phyloP scores from a whole-genome alignment of 1,140 invertebrate species.

The Drosophila ercepeae region DNA sequence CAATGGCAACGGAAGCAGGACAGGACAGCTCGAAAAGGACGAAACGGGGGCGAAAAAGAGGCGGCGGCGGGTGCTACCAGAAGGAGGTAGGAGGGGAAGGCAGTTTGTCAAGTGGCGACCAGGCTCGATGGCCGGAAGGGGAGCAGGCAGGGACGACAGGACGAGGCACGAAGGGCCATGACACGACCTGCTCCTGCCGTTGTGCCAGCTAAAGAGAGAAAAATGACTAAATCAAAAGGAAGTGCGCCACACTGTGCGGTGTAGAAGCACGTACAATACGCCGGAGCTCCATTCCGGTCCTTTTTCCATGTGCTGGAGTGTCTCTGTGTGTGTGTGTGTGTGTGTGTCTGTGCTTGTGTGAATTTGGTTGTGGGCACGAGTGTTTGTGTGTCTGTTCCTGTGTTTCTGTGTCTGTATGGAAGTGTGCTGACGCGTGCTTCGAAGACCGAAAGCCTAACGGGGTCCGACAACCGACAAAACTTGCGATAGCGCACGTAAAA shows the following conservation, averaged over 20 bases:
- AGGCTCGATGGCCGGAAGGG: not conserved
- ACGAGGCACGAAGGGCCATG: constrained; percentile 27
- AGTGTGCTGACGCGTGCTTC: constrained; percentile 78
- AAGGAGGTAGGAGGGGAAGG: constrained; percentile 17
- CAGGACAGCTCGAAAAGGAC: constrained; percentile 22
- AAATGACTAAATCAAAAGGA: constrained; percentile 83
- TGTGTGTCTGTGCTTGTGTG: constrained; percentile 1
- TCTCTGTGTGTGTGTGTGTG: constrained; percentile 38
- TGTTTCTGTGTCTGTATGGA: constrained; percentile 38
- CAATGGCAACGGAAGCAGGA: constrained; percentile 57
- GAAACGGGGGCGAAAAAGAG: not conserved
- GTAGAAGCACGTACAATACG: constrained; percentile 78
- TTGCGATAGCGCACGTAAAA: not conserved
- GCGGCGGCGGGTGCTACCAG: not conserved
- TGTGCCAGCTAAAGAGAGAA: constrained; percentile 80
- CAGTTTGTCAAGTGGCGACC: constrained; percentile 55
- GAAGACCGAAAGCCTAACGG: constrained; percentile 64
- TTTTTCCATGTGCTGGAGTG: not conserved
- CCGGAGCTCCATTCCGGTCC: constrained; percentile 24
- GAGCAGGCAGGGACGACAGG: not conserved
- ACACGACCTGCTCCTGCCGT: constrained; percentile 51
- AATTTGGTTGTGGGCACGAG: constrained; percentile 17
- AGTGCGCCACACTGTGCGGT: constrained; percentile 77
- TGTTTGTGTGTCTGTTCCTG: constrained; percentile 38
- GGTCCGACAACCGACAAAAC: constrained; percentile 42